phyloP scores from a whole-genome alignment of 2,797 vertebrate species.

The Alcedo quadribrachys region DNA sequence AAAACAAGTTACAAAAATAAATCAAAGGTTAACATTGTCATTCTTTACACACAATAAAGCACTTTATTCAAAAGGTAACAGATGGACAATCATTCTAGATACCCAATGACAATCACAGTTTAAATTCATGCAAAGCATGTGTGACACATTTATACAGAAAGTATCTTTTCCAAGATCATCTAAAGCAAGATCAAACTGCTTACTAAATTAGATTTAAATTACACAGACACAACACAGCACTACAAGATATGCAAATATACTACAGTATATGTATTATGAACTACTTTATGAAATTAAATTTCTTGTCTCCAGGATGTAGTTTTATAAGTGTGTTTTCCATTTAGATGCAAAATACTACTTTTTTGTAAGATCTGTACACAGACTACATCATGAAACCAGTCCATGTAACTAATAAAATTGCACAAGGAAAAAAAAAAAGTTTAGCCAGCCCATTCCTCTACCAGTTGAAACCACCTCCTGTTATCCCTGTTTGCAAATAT shows the following conservation, averaged over 20 bases:
- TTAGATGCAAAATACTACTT: not conserved
- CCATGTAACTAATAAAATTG: not conserved
- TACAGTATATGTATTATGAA: not conserved
- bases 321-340: not conserved
- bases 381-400: not conserved
- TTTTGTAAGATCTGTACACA: not conserved
- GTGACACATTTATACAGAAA: not conserved
- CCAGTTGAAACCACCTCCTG: not conserved
- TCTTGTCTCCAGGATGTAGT: not conserved
- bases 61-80: not conserved
- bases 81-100: not conserved
- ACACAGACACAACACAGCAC: not conserved
- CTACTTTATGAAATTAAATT: not conserved
- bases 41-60: not conserved
- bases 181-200: constrained; percentile 22
- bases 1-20: constrained; percentile 15
- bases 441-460: not conserved
- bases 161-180: not conserved
- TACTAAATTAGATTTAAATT: constrained; percentile 18
- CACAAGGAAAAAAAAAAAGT: not conserved
- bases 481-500: not conserved
- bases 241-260: not conserved
- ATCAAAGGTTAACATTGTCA: not conserved
- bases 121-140: not conserved
- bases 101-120: not conserved